These are phyloP conservation scores for Mactromeris polynyma DNA, from an alignment of 2,888 invertebrate genomes.

Conservation along the genomic window DNA sequence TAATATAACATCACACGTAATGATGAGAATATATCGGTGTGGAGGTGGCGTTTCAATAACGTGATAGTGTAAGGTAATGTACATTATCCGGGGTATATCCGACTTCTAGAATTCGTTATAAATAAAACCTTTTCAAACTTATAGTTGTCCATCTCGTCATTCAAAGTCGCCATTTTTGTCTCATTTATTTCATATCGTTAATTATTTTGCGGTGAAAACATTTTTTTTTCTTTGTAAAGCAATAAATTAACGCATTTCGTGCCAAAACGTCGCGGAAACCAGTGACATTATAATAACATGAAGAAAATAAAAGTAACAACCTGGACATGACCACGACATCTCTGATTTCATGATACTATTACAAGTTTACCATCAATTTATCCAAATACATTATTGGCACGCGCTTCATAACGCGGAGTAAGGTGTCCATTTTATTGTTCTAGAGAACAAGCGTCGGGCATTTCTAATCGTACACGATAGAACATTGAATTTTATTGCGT, in stretches of 20 bases:
- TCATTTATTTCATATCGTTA: not conserved
- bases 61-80: no score
- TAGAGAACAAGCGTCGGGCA: not conserved
- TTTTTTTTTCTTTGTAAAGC: not conserved
- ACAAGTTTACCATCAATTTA: conserved; percentile 24
- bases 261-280: conserved; percentile 26
- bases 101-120: no score
- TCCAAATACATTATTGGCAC: conserved; percentile 26
- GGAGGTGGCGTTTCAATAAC: no score
- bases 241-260: conserved; percentile 1
- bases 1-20: no score
- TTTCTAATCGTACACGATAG: conserved; percentile 5
- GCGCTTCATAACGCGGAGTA: not conserved
- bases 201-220: not conserved
- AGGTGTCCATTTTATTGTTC: conserved; percentile 25
- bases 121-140: no score
- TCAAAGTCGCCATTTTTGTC: no score
- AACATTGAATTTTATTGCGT: conserved; percentile 45
- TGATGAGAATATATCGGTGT: no score
- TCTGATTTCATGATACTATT: conserved; percentile 27
- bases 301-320: not conserved
- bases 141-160: no score
- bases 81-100: no score
- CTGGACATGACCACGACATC: conserved; percentile 22
- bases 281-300: conserved; percentile 22